Base-by-base conservation (phyloP, 2,797 vertebrate species). In the Melanotaenia parkinsoni region DNA sequence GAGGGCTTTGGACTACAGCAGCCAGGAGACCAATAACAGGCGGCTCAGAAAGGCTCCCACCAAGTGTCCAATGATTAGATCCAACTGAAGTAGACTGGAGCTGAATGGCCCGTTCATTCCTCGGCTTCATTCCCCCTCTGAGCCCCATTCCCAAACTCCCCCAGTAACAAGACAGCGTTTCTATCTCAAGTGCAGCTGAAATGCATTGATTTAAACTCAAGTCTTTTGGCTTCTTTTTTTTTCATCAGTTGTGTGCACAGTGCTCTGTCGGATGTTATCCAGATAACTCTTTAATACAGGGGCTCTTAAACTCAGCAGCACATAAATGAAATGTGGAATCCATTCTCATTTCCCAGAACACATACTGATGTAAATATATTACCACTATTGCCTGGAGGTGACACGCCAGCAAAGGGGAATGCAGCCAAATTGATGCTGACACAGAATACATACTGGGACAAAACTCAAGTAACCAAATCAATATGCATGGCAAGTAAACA, bases 61-160 rank as follows among this genome's bases (percentile, higher is more conserved):
- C 88, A 89, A 90, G 84, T 89, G 89, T 82, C 87, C 86, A 81
- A 74, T 92, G 89, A 90, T 90, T 89, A 85, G 80, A 88, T 83
- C 82, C 79, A 80, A 82, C 79, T 85, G 80, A 86, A 86, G 72
- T 79, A 72, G 83, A 85, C 71, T 67, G 40, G 69, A 67, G 70
- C 63, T 61, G 76, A 84, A 81, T 73, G 62, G 70, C 73, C 71
- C 32, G 32, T 43, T 86, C 83, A 82, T 79, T 83, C 76, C 65
- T 81, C 75, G 35, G 72, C 67, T 89, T 90, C 70, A 90, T 88
- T 74, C 60, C 63, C 67, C 82, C 85, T 80, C 77, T 53, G 86
- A 86, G 87, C 40, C 74, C 22, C 74, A 76, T 80, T 86, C 58
- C 63, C 58, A 65, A 58, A 72, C 43, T 80, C 75, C 72, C 77